Base-by-base conservation (phyloP, 1,140 invertebrate genomes). In the Trachymyrmex cornetzi region DNA sequence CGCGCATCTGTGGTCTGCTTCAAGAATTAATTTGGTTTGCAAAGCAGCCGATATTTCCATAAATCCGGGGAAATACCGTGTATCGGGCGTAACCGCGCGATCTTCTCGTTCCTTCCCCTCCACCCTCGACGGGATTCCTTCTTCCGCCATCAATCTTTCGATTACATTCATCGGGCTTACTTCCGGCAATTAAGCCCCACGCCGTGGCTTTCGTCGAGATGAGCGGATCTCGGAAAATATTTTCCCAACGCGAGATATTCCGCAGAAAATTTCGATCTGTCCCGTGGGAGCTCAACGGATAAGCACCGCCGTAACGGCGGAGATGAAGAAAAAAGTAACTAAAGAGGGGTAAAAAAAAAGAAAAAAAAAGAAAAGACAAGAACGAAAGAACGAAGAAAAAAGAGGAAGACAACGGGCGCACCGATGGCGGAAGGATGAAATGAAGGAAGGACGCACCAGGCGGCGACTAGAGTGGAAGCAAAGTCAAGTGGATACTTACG, bases 401-500 rank as follows among this genome's bases (percentile, higher is more conserved):
- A 22, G 66, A 69, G 38, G 24, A 24, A 24, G 38, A 27, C 66
- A 22, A 66, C 63, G 66, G 12, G n/a, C 64, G 64, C 34, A 69
- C 66, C 66, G 66, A 69, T 69, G 66, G 66, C 64, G 22, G 22
- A 30, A 16, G 30, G 77, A 34, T 16, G 77, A 44, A 61, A 55
- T 22, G 24, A 77, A 66, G 63, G 71, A 34, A 64, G 57, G 48
- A 50, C 30, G 50, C 38, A 22, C 14, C n/a, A 7, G 64, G 30
- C 55, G 59, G n/a, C 55, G 59, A 16, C 38, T 12, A 55, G 38
- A n/a, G 53, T 38, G 12, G 72, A 53, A 53, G 34, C 63, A 71
- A 85, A 88, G 86, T 72, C 86, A 88, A 92, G 86, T 81, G 72
- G 90, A 92, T 95, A 97, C 97, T 97, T 95, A 98, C 97, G 96